Conservation (phyloP, 2,888 invertebrate genomes). For the Pristionchus arcanus region DNA sequence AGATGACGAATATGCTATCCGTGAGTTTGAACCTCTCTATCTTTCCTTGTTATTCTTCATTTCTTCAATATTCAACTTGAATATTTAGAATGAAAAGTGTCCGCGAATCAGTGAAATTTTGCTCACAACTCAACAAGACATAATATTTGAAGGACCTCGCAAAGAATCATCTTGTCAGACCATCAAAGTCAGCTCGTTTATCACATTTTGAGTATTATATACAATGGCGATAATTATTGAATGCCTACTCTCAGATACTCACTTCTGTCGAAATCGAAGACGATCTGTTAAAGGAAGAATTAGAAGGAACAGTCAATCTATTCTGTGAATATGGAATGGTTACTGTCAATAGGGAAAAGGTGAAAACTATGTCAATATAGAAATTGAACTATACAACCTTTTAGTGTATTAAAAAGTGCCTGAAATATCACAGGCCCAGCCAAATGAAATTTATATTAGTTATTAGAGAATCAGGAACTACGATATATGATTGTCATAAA, state of each 20-base stretch:
- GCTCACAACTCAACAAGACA: neutral
- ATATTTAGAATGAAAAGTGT: slow-evolving; percentile 1
- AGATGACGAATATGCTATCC: neutral
- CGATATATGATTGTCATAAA: no score
- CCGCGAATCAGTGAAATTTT: neutral
- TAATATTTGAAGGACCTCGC: neutral
- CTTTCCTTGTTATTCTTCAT: neutral
- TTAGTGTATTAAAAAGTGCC: no score
- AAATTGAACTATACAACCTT: no score
- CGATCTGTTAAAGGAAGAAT: neutral
- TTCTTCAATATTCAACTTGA: neutral
- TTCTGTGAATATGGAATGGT: neutral
- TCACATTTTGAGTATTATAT: neutral
- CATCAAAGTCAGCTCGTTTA: neutral
- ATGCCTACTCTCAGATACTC: neutral
- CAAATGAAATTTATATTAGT: no score
- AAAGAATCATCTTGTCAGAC: neutral
- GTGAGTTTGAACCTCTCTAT: neutral
- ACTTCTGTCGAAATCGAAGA: neutral
- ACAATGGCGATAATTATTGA: neutral
- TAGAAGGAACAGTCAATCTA: neutral
- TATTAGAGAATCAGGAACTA: no score
- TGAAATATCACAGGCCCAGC: no score
- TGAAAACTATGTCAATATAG: neutral
- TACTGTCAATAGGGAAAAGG: neutral